Base-by-base conservation (phyloP, 2,888 invertebrate genomes). In the Eurytoma adleriae region DNA sequence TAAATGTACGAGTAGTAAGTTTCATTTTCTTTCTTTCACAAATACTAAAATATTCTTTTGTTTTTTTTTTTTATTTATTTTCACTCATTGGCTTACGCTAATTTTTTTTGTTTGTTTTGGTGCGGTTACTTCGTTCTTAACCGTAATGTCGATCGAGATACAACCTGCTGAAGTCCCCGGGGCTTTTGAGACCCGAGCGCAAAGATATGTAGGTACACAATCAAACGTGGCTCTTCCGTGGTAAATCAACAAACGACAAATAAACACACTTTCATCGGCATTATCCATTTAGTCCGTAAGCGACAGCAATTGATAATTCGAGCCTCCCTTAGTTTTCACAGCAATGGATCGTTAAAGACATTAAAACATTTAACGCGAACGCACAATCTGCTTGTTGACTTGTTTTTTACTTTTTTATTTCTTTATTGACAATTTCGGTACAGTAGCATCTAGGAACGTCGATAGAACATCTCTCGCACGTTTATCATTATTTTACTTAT, bases 11-110 rank as follows among this genome's bases (percentile, higher is more conserved):
- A 72, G 13, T 73, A 68, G 18, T 59, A 13, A 68, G 61, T 59
- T 73, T 40, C 40, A 40, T 59, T 16, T 27, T 80, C 13, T 57
- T 66, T 59, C 18, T 14, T 66, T 52, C 50, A 66, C 14, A 40
- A 71, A 76, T 80, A 80, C 72, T 76, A 80, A 80, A 80, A 80
- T 80, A 80, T 71, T 71, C 52, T 48, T 70, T 78, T 68, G 40
- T n/a, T 72, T 80, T 76, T 71, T 71, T 50, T 48, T 70, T 78
- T 68, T 54, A 14, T 71, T 20, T 27, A 13, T 24, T 16, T 64
- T 48, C 1, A 20, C 0, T 40, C 57, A 70, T 64, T 70, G 66
- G 40, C 74, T 74, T 27, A 27, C 62, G 12, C 68, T 12, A 24
- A 64, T 50, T 20, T 40, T 52, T 16, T 40, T 40, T 40, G 40